Conservation (phyloP, 1,140 invertebrate genomes). For the Drosophila chauvacae region DNA sequence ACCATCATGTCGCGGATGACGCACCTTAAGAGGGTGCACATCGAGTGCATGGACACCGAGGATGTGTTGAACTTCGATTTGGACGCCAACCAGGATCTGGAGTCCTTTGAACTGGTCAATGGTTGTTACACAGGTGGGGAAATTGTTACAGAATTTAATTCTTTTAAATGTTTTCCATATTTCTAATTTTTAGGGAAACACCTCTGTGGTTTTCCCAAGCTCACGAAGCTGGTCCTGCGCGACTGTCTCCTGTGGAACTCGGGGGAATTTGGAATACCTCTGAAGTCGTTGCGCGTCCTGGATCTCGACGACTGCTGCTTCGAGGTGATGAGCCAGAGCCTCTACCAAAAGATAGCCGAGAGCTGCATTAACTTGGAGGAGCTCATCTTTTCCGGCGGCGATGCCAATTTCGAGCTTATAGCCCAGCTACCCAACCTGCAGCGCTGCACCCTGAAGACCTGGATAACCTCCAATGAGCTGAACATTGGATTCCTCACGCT, state of each 20-base stretch:
- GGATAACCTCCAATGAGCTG: conserved; percentile 66
- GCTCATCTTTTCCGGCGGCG: conserved; percentile 62
- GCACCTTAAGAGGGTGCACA: conserved; percentile 35
- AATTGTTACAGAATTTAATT: not conserved
- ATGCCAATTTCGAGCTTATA: conserved; percentile 65
- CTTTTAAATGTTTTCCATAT: not conserved
- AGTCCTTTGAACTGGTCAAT: conserved; percentile 63
- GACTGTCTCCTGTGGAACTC: conserved; percentile 73
- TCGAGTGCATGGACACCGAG: conserved; percentile 67
- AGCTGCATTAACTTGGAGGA: conserved; percentile 58
- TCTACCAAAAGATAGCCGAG: conserved; percentile 69
- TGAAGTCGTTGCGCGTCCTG: conserved; percentile 31
- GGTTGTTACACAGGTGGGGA: conserved; percentile 66
- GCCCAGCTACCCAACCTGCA: conserved; percentile 62
- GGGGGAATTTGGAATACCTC: conserved; percentile 60
- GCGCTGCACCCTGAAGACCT: conserved; percentile 63
- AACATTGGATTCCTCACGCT: conserved; percentile 56
- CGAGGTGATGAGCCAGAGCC: conserved; percentile 69
- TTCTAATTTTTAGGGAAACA: conserved; percentile 54
- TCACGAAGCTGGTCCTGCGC: conserved; percentile 48
- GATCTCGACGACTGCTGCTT: conserved; percentile 70
- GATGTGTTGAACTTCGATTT: conserved; percentile 62
- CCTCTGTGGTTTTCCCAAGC: conserved; percentile 61
- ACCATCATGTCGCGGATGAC: conserved; percentile 43
- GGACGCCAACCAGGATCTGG: conserved; percentile 47